Evolutionary conservation across 2,888 invertebrate genomes (phyloP), one percentile per base, ranked within the genome.

Genomic region (Drosophila affinis): DNA sequence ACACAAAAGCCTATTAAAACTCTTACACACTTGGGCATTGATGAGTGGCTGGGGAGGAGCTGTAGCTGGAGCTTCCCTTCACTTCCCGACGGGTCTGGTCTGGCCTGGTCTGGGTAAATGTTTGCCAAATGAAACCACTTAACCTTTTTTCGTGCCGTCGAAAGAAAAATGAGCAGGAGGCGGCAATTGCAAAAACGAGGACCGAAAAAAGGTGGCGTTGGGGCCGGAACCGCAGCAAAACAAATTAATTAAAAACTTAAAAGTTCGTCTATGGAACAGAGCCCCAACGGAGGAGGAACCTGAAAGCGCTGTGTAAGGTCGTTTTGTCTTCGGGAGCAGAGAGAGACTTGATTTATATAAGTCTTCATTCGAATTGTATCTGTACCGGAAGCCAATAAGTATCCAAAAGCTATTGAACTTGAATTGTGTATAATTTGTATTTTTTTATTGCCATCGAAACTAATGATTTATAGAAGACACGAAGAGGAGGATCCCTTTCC

Each of bases 1-100:
- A 85, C 85, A 83, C 85, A 85, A 88, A 87, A 88, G 81, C 88
- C 87, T 87, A 85, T 85, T 85, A 81, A 88, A 86, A 81, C 75
- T 78, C 83, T 54, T 76, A 84, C 81, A 70, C 87, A 71, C 77
- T 65, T 65, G 70, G 70, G 72, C 62, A 72, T 79, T 79, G 77
- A 79, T 70, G 83, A 69, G 69, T 56, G 62, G 69, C 48, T 46
- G 70, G 54, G 54, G 55, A 24, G 17, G 44, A 21, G 53, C 10
- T 17, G 46, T 9, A 24, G 4, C 39, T 39, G 39, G 27, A 27
- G 14, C 48, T 27, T 21, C 21, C 21, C 48, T 27, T 21, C 21
- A 0, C 48, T 27, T 27, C 27, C 27, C 27, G 9, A 27, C 27
- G 49, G 62, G 64, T 68, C 79, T 72, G 76, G 74, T 24, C 24